phyloP scores from a whole-genome alignment of 1,140 invertebrate species.

The Bombus affinis region DNA sequence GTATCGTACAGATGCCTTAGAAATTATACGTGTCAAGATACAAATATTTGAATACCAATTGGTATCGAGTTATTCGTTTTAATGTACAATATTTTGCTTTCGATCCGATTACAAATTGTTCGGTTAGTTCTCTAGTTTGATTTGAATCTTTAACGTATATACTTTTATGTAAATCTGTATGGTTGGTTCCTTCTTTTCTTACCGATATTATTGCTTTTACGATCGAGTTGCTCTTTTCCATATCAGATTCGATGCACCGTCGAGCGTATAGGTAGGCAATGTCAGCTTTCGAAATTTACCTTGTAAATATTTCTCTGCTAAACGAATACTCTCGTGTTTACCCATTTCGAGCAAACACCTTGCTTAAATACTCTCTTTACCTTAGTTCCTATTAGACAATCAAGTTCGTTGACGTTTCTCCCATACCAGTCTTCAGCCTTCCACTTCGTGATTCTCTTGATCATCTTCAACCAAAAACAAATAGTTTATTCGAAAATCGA shows the following conservation, averaged over 20 bases:
- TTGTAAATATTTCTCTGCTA: conserved; percentile 64
- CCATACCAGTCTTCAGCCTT: neutral
- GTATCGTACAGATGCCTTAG: neutral
- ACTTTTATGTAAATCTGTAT: neutral
- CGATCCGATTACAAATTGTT: neutral
- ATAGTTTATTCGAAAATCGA: neutral
- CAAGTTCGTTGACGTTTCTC: conserved; percentile 33
- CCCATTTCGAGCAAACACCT: conserved; percentile 64
- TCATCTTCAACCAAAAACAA: neutral
- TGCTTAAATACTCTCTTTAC: conserved; percentile 34
- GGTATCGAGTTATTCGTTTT: too few relatives aligned
- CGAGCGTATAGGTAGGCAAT: conserved; percentile 57
- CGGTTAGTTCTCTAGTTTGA: neutral
- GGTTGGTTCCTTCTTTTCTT: neutral
- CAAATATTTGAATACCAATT: too few relatives aligned
- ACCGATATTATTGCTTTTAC: neutral
- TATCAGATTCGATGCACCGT: conserved; percentile 35
- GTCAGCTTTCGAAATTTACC: conserved; percentile 57
- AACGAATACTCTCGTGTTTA: conserved; percentile 62
- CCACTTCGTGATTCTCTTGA: neutral
- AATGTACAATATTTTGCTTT: too few relatives aligned
- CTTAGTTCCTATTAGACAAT: conserved; percentile 26
- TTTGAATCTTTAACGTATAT: neutral
- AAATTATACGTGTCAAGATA: neutral
- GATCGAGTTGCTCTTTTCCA: conserved; percentile 49